phyloP scores from a whole-genome alignment of 2,888 invertebrate species.

The Erebia epiphron region DNA sequence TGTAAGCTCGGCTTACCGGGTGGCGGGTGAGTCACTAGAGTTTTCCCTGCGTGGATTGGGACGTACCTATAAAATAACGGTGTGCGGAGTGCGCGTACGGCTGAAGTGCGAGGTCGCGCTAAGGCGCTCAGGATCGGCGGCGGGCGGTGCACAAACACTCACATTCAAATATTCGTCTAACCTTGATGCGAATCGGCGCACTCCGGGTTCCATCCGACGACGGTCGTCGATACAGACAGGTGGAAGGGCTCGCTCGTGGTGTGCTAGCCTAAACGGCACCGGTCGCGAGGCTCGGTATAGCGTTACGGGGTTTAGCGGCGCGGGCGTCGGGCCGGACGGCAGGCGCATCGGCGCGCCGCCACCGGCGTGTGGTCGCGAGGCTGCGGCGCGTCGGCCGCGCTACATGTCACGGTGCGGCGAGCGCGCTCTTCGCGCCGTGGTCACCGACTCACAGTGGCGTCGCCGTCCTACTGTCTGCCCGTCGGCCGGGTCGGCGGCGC shows the following conservation, averaged over 20 bases:
- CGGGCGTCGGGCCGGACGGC: slow-evolving; percentile 73
- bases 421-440: slow-evolving; percentile 80
- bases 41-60: slow-evolving; percentile 60
- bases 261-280: slow-evolving; percentile 65
- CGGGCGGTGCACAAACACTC: slow-evolving; percentile 77
- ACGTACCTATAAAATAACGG: slow-evolving; percentile 67
- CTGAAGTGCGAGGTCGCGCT: slow-evolving; percentile 65
- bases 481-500: slow-evolving; percentile 75
- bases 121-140: slow-evolving; percentile 60
- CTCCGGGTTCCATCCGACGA: slow-evolving; percentile 82
- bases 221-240: slow-evolving; percentile 75
- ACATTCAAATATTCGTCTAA: slow-evolving; percentile 80
- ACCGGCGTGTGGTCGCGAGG: slow-evolving; percentile 77
- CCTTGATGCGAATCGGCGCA: slow-evolving; percentile 82
- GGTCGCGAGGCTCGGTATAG: slow-evolving; percentile 50
- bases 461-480: slow-evolving; percentile 82
- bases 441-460: slow-evolving; percentile 81
- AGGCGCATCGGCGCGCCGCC: slow-evolving; percentile 79
- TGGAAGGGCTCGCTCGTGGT: slow-evolving; percentile 75
- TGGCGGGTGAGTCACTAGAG: slow-evolving; percentile 67
- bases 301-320: slow-evolving; percentile 54
- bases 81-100: slow-evolving; percentile 65
- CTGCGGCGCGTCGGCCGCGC: slow-evolving; percentile 70
- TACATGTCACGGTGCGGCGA: slow-evolving; percentile 80
- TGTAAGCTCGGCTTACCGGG: slow-evolving; percentile 41